A percentile compares a stretch with the other conserved stretches of the same genome.
phyloP scores from a whole-genome alignment of 2,113 vertebrate species.

The Phylloscopus trochiloides region DNA sequence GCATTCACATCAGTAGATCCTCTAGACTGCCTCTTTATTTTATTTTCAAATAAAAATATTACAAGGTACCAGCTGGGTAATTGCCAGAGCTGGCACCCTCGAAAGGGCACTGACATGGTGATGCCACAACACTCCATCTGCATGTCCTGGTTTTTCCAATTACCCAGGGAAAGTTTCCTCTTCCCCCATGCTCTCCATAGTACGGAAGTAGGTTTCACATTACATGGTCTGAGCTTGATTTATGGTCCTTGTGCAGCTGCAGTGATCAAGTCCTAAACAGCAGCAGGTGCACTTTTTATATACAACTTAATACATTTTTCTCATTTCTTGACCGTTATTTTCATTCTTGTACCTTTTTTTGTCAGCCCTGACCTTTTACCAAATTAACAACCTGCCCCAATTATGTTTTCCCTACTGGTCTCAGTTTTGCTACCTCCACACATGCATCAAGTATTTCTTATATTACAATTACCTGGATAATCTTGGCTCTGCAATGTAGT shows the following conservation, averaged over 20 bases:
- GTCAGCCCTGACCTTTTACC: not conserved
- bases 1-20: not conserved
- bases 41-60: not conserved
- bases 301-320: not conserved
- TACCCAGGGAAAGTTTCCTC: not conserved
- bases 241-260: not conserved
- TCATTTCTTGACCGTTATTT: not conserved
- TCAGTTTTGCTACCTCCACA: not conserved
- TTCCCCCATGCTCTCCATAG: not conserved
- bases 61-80: not conserved
- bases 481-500: fast-evolving
- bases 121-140: not conserved
- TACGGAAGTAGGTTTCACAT: not conserved
- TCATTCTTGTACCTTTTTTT: not conserved
- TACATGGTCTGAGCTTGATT: not conserved
- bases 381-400: not conserved
- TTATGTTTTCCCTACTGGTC: not conserved
- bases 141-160: not conserved
- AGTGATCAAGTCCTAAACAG: not conserved
- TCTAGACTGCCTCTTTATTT: not conserved
- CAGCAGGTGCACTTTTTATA: fast-evolving
- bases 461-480: not conserved
- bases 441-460: not conserved
- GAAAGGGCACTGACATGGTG: not conserved
- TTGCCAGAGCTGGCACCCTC: not conserved